These are phyloP conservation scores for Leptinotarsa juncta DNA, from an alignment of 2,888 invertebrate species.

Conservation along the genomic window DNA sequence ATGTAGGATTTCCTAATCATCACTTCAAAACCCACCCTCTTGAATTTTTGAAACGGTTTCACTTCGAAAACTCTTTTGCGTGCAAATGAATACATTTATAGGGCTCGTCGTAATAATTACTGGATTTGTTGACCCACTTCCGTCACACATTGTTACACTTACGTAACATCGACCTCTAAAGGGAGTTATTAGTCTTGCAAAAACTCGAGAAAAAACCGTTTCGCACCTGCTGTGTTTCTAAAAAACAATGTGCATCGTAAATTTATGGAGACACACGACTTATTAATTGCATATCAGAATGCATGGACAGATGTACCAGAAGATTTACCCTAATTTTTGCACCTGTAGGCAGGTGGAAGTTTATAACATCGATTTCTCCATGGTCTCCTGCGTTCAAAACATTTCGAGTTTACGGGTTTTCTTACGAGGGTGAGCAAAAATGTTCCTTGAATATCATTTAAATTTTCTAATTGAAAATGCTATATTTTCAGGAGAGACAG, in stretches of 20 bases:
- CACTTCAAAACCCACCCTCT: no score
- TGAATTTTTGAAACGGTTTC: no score
- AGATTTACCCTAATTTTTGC: conserved; percentile 53
- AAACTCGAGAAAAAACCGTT: conserved; percentile 11
- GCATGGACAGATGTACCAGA: conserved; percentile 39
- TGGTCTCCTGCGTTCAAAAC: not conserved
- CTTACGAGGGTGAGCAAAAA: not conserved
- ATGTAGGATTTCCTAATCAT: no score
- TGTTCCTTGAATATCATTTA: not conserved
- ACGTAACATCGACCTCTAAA: conserved; percentile 21
- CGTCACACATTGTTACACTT: conserved; percentile 18
- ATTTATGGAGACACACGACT: conserved; percentile 30
- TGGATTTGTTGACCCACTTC: conserved; percentile 6
- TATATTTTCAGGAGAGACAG: no score
- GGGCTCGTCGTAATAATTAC: not conserved
- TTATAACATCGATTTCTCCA: conserved; percentile 13
- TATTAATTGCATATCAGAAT: conserved; percentile 36
- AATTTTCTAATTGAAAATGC: not conserved
- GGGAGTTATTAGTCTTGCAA: conserved; percentile 2
- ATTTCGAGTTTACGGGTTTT: conserved; percentile 4
- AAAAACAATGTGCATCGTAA: conserved; percentile 17
- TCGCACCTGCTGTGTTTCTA: conserved; percentile 15
- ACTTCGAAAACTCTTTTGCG: not conserved
- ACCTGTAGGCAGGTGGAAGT: conserved; percentile 52
- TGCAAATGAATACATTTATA: not conserved